Conservation (phyloP, 2,797 vertebrate genomes). For the Premnoplex brunnescens region DNA sequence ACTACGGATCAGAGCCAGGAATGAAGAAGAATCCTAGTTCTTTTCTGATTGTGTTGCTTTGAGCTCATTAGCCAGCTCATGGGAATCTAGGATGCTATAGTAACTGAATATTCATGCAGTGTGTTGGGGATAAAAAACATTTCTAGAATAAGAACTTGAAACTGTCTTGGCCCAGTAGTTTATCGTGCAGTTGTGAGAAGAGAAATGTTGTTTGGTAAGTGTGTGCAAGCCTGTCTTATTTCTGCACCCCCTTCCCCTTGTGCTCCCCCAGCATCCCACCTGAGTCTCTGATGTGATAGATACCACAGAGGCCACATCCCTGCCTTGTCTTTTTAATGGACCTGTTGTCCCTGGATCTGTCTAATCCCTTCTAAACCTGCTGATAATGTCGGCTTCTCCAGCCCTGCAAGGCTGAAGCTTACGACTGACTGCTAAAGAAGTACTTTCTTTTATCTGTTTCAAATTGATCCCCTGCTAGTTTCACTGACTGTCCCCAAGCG, state of each 20-base stretch:
- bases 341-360: not conserved
- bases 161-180: not conserved
- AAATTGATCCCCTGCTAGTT: not conserved
- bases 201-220: not conserved
- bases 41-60: not conserved
- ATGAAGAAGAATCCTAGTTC: not conserved
- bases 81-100: not conserved
- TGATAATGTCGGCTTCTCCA: not conserved
- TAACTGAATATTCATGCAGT: not conserved
- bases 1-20: not conserved
- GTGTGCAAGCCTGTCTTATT: not conserved
- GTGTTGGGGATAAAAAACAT: not conserved
- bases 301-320: not conserved
- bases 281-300: not conserved
- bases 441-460: slow-evolving; percentile 3
- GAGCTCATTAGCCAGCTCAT: not conserved
- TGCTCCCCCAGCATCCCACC: not conserved
- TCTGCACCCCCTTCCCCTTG: not conserved
- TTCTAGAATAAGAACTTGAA: not conserved
- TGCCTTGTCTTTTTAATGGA: not conserved
- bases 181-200: not conserved
- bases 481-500: not conserved
- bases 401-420: not conserved
- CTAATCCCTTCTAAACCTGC: slow-evolving; percentile 10
- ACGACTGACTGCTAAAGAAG: not conserved